Conservation (phyloP, 1,140 invertebrate species). For the Hylaeus volcanicus region DNA sequence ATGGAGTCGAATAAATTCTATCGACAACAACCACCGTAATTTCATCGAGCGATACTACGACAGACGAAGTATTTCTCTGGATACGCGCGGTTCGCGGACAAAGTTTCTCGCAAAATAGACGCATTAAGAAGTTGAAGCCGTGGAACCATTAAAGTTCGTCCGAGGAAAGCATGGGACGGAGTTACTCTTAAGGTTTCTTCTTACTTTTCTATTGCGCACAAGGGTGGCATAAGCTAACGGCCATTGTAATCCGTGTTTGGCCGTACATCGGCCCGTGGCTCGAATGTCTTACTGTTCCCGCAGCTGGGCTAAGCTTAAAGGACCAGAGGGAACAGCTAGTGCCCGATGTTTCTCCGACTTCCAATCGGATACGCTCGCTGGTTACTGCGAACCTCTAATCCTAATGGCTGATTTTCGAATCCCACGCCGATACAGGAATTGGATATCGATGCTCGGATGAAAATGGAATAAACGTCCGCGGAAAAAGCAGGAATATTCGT, state of each 20-base stretch:
- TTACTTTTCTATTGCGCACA: conserved; percentile 33
- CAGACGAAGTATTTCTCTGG: no score
- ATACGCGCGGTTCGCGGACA: neutral
- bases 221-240: conserved; percentile 26
- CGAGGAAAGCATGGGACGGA: neutral
- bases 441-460: neutral
- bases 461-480: neutral
- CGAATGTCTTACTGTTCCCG: neutral
- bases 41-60: no score
- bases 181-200: conserved; percentile 33
- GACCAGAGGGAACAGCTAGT: neutral
- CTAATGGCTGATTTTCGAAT: conserved; percentile 13
- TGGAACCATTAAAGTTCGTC: conserved; percentile 16
- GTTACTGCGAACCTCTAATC: neutral
- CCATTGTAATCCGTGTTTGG: conserved; percentile 7
- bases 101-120: conserved; percentile 17
- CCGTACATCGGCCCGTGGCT: conserved; percentile 2
- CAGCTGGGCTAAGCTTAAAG: neutral
- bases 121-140: neutral
- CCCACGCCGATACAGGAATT: conserved; percentile 3
- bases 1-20: no score
- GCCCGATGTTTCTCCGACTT: conserved; percentile 7
- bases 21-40: no score
- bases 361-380: neutral
- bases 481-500: neutral